A percentile compares a stretch with the other conserved stretches of the same genome.
Evolutionary conservation across 2,113 vertebrate species (phyloP).

Genomic region (Tupaia chinensis): DNA sequence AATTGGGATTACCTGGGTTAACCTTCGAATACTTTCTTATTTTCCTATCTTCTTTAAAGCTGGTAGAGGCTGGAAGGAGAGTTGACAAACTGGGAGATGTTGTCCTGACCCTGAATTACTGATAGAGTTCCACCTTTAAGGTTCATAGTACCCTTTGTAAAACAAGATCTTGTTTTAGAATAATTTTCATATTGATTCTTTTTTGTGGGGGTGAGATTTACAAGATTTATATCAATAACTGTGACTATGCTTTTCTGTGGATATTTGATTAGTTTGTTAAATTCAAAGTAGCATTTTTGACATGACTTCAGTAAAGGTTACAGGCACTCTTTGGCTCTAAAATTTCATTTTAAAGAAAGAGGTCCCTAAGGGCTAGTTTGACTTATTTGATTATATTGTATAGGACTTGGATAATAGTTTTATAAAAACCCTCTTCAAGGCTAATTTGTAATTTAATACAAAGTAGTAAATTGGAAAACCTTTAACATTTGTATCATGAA

Average conservation of each 20-base stretch:
- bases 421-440: conserved; percentile 87
- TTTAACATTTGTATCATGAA: conserved; percentile 77
- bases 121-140: background rate
- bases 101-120: background rate
- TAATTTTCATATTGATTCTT: conserved; percentile 70
- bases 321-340: conserved; percentile 83
- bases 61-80: background rate
- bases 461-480: conserved; percentile 84
- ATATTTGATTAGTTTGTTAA: conserved; percentile 87
- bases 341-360: conserved; percentile 88
- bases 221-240: conserved; percentile 76
- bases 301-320: conserved; percentile 86
- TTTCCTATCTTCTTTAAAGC: background rate
- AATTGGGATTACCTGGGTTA: background rate
- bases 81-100: background rate
- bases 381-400: conserved; percentile 89
- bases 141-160: conserved; percentile 48
- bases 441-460: conserved; percentile 86
- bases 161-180: conserved; percentile 70
- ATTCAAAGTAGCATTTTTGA: conserved; percentile 84
- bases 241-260: conserved; percentile 77
- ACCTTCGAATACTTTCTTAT: background rate
- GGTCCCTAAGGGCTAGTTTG: conserved; percentile 86
- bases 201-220: conserved; percentile 69
- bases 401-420: conserved; percentile 87